Conservation (phyloP, 2,113 vertebrate species). For the Antechinus stuartii region DNA sequence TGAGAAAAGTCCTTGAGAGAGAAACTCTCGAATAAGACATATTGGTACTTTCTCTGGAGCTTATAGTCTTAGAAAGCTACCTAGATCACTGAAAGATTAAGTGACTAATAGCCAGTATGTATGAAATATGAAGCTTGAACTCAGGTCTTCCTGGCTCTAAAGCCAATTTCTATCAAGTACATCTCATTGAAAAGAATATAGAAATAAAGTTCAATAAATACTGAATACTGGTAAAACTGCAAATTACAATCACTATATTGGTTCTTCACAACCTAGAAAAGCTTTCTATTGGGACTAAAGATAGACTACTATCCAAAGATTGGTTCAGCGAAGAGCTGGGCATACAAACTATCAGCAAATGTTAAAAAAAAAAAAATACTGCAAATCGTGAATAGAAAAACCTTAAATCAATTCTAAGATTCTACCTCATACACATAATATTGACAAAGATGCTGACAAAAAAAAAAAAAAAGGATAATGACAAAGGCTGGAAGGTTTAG, state of each 20-base stretch:
- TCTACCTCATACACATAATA: too few species aligned
- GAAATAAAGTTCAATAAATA: background rate
- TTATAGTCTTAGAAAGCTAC: background rate
- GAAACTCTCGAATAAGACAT: background rate
- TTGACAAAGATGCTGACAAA: too few species aligned
- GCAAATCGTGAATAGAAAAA: too few species aligned
- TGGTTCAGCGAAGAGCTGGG: background rate
- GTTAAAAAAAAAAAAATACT: too few species aligned
- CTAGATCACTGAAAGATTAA: background rate
- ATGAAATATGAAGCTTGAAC: background rate
- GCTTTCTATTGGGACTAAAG: background rate
- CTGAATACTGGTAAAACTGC: background rate
- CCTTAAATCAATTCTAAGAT: too few species aligned
- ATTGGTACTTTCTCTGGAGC: background rate
- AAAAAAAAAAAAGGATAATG: too few species aligned
- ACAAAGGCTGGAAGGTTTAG: too few species aligned
- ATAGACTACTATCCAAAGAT: background rate
- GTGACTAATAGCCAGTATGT: background rate
- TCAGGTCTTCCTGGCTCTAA: background rate
- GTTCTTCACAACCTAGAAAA: background rate
- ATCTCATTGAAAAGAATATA: background rate
- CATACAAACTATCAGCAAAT: too few species aligned
- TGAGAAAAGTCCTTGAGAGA: background rate
- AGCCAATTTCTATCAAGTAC: background rate
- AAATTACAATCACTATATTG: background rate